A percentile compares a stretch with the other conserved stretches of the same genome.
Evolutionary conservation across 1,140 invertebrate genomes (phyloP).

Genomic region (Drosophila aff.): DNA sequence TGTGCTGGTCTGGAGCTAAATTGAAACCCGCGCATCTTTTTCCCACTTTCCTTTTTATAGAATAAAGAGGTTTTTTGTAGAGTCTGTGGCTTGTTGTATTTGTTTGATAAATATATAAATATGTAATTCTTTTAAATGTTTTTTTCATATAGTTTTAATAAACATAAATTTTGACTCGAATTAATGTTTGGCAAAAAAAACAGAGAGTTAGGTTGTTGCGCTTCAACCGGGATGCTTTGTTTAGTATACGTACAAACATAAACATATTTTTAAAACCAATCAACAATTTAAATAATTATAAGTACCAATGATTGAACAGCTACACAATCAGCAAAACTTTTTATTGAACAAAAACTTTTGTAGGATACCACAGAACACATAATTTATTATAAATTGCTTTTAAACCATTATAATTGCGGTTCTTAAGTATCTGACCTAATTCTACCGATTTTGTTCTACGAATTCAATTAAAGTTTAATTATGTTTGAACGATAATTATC

Average conservation of each 20-base stretch:
- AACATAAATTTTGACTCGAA: no score
- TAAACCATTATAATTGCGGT: background rate
- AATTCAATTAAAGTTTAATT: slow-evolving; percentile 15
- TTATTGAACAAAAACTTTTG: background rate
- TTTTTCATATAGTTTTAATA: no score
- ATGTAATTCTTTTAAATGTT: no score
- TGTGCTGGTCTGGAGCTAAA: background rate
- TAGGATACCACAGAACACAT: background rate
- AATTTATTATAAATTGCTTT: slow-evolving; percentile 1
- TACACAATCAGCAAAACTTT: background rate
- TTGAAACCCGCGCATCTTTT: background rate
- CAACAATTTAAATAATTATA: background rate
- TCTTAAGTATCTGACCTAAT: slow-evolving; percentile 6
- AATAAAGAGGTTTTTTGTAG: background rate
- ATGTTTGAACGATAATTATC: slow-evolving; percentile 21
- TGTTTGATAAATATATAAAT: no score
- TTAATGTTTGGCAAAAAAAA: no score
- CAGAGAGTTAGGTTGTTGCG: no score
- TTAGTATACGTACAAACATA: background rate
- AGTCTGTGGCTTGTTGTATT: no score
- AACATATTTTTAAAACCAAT: background rate
- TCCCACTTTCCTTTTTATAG: background rate
- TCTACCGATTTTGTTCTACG: background rate
- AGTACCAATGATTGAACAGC: background rate
- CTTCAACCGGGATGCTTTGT: no score